phyloP scores from a whole-genome alignment of 2,113 vertebrate species.

The Addax nasomaculatus region DNA sequence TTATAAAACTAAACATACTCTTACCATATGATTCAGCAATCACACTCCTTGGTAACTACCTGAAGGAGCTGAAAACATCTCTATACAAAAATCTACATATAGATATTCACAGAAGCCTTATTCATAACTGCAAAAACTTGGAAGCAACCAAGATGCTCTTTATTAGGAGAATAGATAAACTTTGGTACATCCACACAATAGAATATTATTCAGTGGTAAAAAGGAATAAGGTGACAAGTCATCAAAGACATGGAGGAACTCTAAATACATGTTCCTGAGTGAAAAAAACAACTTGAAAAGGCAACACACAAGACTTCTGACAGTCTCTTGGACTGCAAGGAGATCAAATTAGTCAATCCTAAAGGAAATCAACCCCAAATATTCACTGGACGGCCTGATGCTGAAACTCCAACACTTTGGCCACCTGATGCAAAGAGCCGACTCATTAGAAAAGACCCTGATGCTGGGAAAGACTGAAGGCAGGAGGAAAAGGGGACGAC shows the following conservation, averaged over 20 bases:
- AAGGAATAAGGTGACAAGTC: background rate
- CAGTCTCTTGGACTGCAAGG: background rate
- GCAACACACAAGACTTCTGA: background rate
- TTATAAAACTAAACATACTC: background rate
- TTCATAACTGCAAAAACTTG: background rate
- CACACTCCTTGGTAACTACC: background rate
- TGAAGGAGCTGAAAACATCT: background rate
- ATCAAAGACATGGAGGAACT: background rate
- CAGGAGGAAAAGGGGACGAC: background rate
- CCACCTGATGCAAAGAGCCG: background rate
- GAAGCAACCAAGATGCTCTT: background rate
- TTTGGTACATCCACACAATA: background rate
- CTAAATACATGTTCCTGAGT: background rate
- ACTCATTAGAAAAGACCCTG: background rate
- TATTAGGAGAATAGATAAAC: background rate
- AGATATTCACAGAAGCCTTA: background rate
- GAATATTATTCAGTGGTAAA: background rate
- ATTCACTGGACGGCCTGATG: background rate
- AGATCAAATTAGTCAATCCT: background rate
- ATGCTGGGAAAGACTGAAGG: background rate
- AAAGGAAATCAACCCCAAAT: background rate
- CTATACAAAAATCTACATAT: background rate
- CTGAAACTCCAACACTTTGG: background rate
- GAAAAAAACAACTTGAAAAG: background rate
- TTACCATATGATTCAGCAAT: background rate